Conservation (phyloP, 2,797 vertebrate species). For the Phataginus tetradactyla region DNA sequence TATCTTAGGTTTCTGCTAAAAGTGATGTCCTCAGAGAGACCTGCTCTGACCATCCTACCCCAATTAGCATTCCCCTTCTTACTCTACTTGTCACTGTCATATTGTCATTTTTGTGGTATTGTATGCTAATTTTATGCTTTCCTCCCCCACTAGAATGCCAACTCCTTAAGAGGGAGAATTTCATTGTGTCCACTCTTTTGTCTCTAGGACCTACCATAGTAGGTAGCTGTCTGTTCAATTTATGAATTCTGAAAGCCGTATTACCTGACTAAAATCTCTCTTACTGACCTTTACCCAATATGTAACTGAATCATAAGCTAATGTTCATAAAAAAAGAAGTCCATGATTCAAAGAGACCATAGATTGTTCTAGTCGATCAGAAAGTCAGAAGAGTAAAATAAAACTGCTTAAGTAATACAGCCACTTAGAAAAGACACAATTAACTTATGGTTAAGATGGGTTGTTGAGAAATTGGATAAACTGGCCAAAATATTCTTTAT, state of each 20-base stretch:
- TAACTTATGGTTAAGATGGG: not conserved
- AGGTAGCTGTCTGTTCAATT: not conserved
- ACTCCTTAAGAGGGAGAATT: not conserved
- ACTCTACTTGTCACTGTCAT: not conserved
- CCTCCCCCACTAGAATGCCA: not conserved
- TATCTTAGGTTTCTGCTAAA: constrained; percentile 37
- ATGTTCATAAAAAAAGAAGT: constrained; percentile 41
- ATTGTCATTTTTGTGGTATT: not conserved
- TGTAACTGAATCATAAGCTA: constrained; percentile 47
- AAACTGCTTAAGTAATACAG: constrained; percentile 13
- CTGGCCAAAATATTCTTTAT: not conserved
- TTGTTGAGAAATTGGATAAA: not conserved
- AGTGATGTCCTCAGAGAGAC: not conserved
- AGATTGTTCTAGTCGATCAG: constrained; percentile 71
- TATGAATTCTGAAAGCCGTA: not conserved
- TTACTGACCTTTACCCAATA: constrained; percentile 8
- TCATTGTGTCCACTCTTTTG: not conserved
- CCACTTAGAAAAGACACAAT: not conserved
- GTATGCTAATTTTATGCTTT: not conserved
- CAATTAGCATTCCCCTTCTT: not conserved
- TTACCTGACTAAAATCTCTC: not conserved
- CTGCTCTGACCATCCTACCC: not conserved
- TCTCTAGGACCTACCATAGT: not conserved
- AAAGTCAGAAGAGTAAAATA: constrained; percentile 32
- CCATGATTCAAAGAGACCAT: constrained; percentile 60